These are phyloP conservation scores for Anguilla marmorata DNA, from an alignment of 2,797 vertebrate species.

Conservation along the genomic window DNA sequence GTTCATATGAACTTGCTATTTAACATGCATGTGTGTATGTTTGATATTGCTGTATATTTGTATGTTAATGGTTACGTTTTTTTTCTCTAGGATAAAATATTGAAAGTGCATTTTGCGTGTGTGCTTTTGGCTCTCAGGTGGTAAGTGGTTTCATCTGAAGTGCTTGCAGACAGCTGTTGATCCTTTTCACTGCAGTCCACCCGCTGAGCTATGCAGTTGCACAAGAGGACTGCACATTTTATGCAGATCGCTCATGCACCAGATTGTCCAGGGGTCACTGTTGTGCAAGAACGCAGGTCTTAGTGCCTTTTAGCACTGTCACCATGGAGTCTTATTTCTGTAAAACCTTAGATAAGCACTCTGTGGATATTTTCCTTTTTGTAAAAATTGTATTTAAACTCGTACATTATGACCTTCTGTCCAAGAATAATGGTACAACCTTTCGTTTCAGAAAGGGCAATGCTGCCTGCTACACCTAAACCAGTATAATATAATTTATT, in stretches of 20 bases:
- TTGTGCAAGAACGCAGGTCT: no score
- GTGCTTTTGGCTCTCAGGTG: not conserved
- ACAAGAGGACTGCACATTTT: no score
- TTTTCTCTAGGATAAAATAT: not conserved
- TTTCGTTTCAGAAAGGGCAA: not conserved
- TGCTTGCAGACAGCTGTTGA: no score
- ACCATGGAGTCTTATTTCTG: not conserved
- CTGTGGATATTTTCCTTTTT: not conserved
- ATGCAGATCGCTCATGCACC: no score
- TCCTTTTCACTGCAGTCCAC: no score
- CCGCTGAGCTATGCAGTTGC: no score
- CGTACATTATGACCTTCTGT: not conserved
- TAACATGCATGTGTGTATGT: not conserved
- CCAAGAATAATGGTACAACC: not conserved
- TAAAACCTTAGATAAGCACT: no score
- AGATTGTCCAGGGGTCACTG: not conserved
- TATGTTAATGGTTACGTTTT: not conserved
- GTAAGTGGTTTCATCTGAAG: not conserved
- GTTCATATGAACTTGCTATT: no score
- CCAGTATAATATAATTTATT: not conserved
- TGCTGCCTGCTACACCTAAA: not conserved
- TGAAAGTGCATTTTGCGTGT: not conserved
- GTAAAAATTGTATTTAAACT: not conserved
- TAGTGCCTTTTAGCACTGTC: not conserved
- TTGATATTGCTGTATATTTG: not conserved